Evolutionary conservation across 2,797 vertebrate species (phyloP), one percentile per base, ranked within the genome.

Genomic region (Pachyuromys duprasi): DNA sequence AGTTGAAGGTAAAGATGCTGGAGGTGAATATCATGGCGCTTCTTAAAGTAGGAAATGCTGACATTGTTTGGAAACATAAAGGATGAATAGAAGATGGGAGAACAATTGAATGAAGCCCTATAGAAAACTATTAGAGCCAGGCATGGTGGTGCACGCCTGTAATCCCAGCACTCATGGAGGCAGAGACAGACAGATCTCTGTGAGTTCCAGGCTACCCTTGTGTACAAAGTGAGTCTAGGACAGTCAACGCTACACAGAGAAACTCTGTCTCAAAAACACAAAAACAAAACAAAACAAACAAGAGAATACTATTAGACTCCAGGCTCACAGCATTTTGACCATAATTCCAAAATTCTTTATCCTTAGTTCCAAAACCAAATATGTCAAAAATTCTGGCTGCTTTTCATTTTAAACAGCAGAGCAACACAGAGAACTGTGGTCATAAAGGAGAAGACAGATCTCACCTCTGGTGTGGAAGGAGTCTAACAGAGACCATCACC

Each of bases 321-420:
- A 90, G 39, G 53, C 79, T 26, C 55, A 62, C 5, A 72, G 31
- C 9, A 15, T 26, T 42, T 75, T 83, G 45, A 93, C 20, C 36
- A 42, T 22, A 76, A 17, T 89, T 72, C 33, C 45, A 53, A 91
- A 89, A 86, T 81, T 33, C 6, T 81, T 93, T 78, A 91, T 31
- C 55, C 36, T 93, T 62, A 89, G 75, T 33, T 72, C 45, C n/a
- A 90, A 84, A 91, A 31, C 22, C 39, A 83, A 88, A 55, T 78
- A 49, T 39, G 22, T n/a, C 31, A 86, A 26, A 69, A 53, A 70
- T 53, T 39, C 55, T 65, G 75, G 22, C 18, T 36, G 33, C 45
- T 86, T 20, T 69, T 60, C 69, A 33, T 70, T 31, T 12, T 31
- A 17, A 42, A 13, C 28, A 75, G 28, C 33, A 18, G n/a, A 63